Percentiles rank a stretch among this genome's conserved stretches.
These are phyloP conservation scores for Platysteira castanea DNA, from an alignment of 2,113 vertebrate genomes.

Conservation along the genomic window DNA sequence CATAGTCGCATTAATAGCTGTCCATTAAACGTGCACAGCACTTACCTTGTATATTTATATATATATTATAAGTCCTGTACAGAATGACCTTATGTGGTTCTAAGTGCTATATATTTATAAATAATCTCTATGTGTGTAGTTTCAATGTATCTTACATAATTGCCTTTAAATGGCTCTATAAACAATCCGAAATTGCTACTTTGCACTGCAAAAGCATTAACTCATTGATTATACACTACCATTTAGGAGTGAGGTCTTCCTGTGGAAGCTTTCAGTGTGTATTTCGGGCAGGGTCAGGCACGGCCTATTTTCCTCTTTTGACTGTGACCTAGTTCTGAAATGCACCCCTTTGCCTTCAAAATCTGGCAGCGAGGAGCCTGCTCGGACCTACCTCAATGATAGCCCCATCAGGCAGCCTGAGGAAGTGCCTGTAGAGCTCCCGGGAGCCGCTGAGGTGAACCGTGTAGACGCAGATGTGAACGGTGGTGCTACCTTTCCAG, in stretches of 20 bases:
- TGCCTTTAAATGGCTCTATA: constrained; percentile 13
- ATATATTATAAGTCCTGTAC: background rate
- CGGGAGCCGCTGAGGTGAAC: constrained; percentile 79
- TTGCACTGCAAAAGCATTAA: background rate
- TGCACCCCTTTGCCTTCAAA: background rate
- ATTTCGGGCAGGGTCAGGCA: background rate
- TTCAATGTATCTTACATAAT: background rate
- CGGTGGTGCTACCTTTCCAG: constrained; percentile 65
- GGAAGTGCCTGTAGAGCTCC: constrained; percentile 84
- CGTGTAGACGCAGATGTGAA: constrained; percentile 78
- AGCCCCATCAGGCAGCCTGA: constrained; percentile 82
- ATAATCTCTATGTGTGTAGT: background rate
- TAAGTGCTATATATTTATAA: background rate
- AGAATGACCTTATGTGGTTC: background rate
- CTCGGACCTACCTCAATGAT: constrained; percentile 83
- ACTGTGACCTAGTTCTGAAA: background rate
- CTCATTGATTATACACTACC: background rate
- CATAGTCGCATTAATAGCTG: background rate
- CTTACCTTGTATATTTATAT: background rate
- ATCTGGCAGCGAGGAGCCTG: background rate
- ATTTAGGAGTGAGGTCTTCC: background rate
- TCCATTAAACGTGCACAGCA: background rate
- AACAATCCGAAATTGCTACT: background rate
- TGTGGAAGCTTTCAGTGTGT: background rate
- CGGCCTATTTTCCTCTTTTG: background rate